Base-by-base conservation (phyloP, 2,797 vertebrate species). In the Dipus sagitta region DNA sequence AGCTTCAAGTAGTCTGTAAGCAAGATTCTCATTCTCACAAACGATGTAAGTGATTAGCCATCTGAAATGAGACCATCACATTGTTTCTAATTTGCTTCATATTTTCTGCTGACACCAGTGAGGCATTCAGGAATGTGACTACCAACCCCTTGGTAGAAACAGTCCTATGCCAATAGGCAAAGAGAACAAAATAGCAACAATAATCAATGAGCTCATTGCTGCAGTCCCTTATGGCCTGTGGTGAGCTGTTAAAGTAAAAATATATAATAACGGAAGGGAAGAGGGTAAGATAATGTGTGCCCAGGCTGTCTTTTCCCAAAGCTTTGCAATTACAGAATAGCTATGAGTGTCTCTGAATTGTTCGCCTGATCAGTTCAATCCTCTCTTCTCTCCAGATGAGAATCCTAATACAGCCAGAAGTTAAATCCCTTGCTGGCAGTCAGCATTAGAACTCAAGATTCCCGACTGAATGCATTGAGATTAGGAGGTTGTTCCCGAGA, bases 151-250 rank as follows among this genome's bases (percentile, higher is more conserved):
- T 30, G n/a, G 84, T 67, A 94, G 62, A 76, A 92, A 86, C n/a
- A 90, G n/a, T 30, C 76, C 6, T 28, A 38, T 71, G 30, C 30
- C 80, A 87, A 42, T 58, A 90, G 88, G 64, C 90, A 71, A 93
- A 87, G 64, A 88, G 78, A 81, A 18, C 58, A 90, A 92, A 94
- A 85, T 71, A 83, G 71, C 79, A 93, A 88, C 32, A 83, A 54
- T 88, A 94, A 93, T 93, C 85, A 86, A 77, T 96, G 86, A 77
- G 20, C 60, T 18, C 80, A 77, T 78, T 79, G 68, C 60, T 93
- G 20, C 15, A 23, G 71, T 65, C 83, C 24, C 90, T 52, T 24
- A 3, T 91, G 72, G 26, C 85, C 93, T 64, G 14, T 71, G 90
- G 67, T 68, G 54, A 94, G 76, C 68, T 93, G 67, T 80, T 79